Base-by-base conservation (phyloP, 53 echinoderm and acorn worm species). In the Holothuria scabra region DNA sequence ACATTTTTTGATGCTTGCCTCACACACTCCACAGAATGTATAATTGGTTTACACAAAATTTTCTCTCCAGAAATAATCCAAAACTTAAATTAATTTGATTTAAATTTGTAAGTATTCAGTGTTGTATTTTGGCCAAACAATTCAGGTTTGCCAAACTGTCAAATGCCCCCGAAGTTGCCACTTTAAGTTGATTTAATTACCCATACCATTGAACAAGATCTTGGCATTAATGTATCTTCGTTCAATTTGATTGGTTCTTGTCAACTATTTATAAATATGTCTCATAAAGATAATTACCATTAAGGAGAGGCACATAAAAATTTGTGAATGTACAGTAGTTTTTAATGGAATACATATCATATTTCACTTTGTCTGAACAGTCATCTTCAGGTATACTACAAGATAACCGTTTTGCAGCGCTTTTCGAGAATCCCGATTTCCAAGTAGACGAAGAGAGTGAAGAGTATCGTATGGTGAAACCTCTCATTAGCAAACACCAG, bases 351-450 rank as follows among this genome's bases (percentile, higher is more conserved):
- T 35, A 32, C 1, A 2, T 34, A 23, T 70, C 38, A 22, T 70
- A 5, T 34, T 70, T 34, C 35, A 37, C 35, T 2, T 34, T 13
- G 11, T 9, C 9, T 30, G n/a, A 8, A 12, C 25, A 93, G 93
- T 84, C 87, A 23, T 87, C 72, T 30, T 65, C 93, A 14, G 87
- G 85, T 25, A 79, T 96, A 31, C 85, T 96, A 13, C 76, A 92
- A 11, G 97, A 96, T 60, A 83, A 94, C 66, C 93, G 97, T 60
- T 96, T 96, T 44, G 65, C 94, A 21, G 97, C 92, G 2, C 90
- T 96, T 19, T 96, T 96, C 79, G 92, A 94, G 94, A 92, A 96
- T 65, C 90, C 94, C 0, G 94, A 96, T 84, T 96, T 92, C 81
- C 94, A 96, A 60, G 97, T 96, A 26, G 97, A 96, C 46, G 84